Evolutionary conservation across 2,888 invertebrate species (phyloP).

Genomic region (Aphidoletes aphidimyza): DNA sequence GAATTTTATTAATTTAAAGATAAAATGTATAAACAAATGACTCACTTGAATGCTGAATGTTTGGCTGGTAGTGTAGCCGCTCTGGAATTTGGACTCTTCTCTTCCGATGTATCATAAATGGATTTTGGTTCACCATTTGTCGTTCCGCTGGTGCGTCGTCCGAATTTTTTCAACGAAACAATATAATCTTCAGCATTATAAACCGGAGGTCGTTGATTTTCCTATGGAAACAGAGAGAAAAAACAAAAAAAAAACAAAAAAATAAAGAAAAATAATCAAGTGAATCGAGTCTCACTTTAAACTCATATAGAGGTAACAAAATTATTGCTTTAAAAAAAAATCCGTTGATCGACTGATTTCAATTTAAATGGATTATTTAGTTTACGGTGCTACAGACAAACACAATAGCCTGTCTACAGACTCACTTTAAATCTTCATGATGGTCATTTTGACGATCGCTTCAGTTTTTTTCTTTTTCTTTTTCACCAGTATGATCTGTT

Average conservation of each 20-base stretch:
- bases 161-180: slow-evolving; percentile 82
- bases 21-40: slow-evolving; percentile 34
- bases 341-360: too few relatives aligned
- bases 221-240: slow-evolving; percentile 66
- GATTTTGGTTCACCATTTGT: slow-evolving; percentile 62
- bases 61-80: slow-evolving; percentile 65
- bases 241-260: neutral
- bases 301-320: too few relatives aligned
- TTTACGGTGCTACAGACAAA: too few relatives aligned
- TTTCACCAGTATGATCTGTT: neutral
- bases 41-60: slow-evolving; percentile 65
- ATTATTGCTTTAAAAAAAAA: too few relatives aligned
- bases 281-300: too few relatives aligned
- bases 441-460: neutral
- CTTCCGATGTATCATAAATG: slow-evolving; percentile 63
- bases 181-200: slow-evolving; percentile 93
- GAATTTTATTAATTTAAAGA: slow-evolving; percentile 31
- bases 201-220: slow-evolving; percentile 86
- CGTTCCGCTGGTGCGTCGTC: slow-evolving; percentile 63
- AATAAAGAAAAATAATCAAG: neutral
- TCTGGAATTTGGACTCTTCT: slow-evolving; percentile 62
- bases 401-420: slow-evolving; percentile 18
- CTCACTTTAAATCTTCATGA: too few relatives aligned
- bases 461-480: neutral
- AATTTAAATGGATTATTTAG: too few relatives aligned